phyloP scores from a whole-genome alignment of 2,113 vertebrate species.

The Hepsetus odoe region DNA sequence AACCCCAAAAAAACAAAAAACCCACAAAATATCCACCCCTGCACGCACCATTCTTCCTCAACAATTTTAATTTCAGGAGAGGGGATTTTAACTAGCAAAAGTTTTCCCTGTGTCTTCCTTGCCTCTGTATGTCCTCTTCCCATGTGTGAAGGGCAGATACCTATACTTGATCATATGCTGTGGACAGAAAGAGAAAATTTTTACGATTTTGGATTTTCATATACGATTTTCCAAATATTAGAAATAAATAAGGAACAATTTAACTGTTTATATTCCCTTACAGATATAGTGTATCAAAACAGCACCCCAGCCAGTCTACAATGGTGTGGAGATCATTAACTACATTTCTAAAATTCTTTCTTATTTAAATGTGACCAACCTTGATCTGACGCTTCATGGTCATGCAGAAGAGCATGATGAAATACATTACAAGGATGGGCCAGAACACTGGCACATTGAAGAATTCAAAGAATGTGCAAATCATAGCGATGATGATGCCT shows the following conservation, averaged over 20 bases:
- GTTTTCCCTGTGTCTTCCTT: constrained; percentile 94
- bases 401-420: constrained; percentile 99
- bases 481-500: constrained; percentile 95
- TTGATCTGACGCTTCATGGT: constrained; percentile 99
- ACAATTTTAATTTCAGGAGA: constrained; percentile 65
- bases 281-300: neutral
- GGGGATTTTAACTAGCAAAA: constrained; percentile 90
- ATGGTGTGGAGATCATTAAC: neutral
- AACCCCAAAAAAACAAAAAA: constrained; percentile 40
- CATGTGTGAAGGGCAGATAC: constrained; percentile 98
- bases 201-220: no score
- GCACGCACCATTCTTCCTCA: constrained; percentile 59
- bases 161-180: constrained; percentile 99
- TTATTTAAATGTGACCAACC: constrained; percentile 70
- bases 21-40: constrained; percentile 61
- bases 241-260: neutral
- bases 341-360: neutral
- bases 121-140: constrained; percentile 98
- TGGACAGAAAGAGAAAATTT: constrained; percentile 42
- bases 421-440: constrained; percentile 99
- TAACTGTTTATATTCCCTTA: neutral
- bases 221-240: no score
- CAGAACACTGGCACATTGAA: constrained; percentile 99
- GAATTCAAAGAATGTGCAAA: constrained; percentile 97
- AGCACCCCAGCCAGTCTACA: neutral